A percentile compares a stretch with the other conserved stretches of the same genome.
These are phyloP conservation scores for Condylura cristata DNA, from an alignment of 2,113 vertebrate species.

Conservation along the genomic window DNA sequence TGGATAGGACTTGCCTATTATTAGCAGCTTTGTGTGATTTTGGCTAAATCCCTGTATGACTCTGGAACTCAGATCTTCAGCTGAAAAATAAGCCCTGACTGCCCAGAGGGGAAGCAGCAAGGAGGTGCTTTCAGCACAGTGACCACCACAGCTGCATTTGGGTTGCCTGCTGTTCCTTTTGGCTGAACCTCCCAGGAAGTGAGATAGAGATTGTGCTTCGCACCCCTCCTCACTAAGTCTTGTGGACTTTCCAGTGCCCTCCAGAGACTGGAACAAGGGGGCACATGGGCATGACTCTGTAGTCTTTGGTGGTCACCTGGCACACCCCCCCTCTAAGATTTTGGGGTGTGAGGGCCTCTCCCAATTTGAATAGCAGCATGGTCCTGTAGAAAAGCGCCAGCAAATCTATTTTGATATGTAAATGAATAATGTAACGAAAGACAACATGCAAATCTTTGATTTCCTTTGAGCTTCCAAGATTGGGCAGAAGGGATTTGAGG, in stretches of 20 bases:
- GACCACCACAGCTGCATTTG: background rate
- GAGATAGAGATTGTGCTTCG: background rate
- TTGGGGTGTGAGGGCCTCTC: background rate
- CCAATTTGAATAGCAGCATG: background rate
- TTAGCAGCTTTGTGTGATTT: background rate
- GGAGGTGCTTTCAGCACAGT: background rate
- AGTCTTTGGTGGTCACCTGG: background rate
- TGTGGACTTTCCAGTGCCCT: background rate
- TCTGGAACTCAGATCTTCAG: constrained; percentile 44
- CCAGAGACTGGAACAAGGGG: background rate
- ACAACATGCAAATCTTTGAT: constrained; percentile 58
- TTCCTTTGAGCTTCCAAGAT: constrained; percentile 41
- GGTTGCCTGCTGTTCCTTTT: background rate
- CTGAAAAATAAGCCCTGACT: background rate
- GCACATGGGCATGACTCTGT: background rate
- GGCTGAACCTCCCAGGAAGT: background rate
- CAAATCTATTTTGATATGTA: constrained; percentile 48
- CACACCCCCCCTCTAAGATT: background rate
- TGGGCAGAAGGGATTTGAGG: constrained; percentile 27
- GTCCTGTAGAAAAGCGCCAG: background rate
- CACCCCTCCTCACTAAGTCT: background rate
- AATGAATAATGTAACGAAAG: constrained; percentile 38
- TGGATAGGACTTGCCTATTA: background rate
- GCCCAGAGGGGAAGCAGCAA: background rate
- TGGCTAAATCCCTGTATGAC: background rate